Base-by-base conservation (phyloP, 2,113 vertebrate genomes). In the Calyptomena viridis region DNA sequence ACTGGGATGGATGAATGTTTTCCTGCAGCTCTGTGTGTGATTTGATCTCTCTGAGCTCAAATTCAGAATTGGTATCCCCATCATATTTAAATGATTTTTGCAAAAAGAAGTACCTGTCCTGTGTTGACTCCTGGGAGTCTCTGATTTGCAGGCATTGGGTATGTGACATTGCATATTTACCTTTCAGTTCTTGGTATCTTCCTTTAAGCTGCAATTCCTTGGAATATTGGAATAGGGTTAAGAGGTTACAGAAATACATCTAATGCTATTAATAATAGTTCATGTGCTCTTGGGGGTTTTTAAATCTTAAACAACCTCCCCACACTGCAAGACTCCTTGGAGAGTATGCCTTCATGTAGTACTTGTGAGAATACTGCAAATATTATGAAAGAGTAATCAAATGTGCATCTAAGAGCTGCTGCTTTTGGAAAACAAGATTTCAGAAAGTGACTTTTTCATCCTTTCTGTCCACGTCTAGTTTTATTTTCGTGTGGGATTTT, bases 1-100 rank as follows among this genome's bases (percentile, higher is more conserved):
- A n/a, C 44, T 79, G 62, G 66, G 90, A 76, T 87, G 35, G 94
- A 91, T 90, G 91, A 94, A 64, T 5, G 18, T 94, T 94, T 94
- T 96, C 82, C 79, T 93, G 85, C 83, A 94, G 92, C 60, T 82
- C 55, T 89, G 23, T 31, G 44, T 6, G 6, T 8, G 11, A 35
- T 37, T 89, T 21, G n/a, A 55, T 89, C 71, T 91, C n/a, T 12
- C 30, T 39, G 24, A 86, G 25, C 66, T 76, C 15, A 52, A 35
- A 87, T 30, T 68, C n/a, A 39, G 44, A 89, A 80, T 44, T 5
- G 6, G 15, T 46, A n/a, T 21, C 9, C 8, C 60, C 28, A 46
- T 52, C 28, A 4, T 27, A 42, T 52, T 73, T 22, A 47, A 96
- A 25, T 1, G 0, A 20, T 53, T 31, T 42, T 55, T 84, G 44